These are phyloP conservation scores for Eristalinus sepulchralis DNA, from an alignment of 2,888 invertebrate genomes.

Conservation along the genomic window DNA sequence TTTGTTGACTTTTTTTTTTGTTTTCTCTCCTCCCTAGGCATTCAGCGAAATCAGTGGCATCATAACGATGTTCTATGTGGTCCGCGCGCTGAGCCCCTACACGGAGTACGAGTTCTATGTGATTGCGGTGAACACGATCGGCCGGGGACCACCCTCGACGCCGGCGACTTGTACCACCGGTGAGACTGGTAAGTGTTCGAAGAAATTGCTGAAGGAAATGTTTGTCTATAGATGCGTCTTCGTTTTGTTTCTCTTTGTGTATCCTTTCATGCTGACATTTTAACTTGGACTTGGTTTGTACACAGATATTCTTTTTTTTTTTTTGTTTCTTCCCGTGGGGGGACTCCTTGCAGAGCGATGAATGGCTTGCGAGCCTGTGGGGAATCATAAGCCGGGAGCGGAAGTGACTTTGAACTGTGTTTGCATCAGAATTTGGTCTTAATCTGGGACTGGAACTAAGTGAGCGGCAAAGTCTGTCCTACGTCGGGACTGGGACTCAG, in stretches of 20 bases:
- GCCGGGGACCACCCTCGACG: conserved; percentile 93
- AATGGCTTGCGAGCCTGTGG: not conserved
- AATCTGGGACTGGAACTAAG: too few relatives aligned
- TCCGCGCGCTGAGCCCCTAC: conserved; percentile 94
- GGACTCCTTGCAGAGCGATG: not conserved
- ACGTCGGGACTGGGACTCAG: too few relatives aligned
- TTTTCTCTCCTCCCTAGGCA: conserved; percentile 82
- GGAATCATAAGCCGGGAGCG: not conserved
- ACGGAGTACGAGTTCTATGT: conserved; percentile 98
- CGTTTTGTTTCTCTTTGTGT: conserved; percentile 78
- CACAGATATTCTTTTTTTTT: conserved; percentile 56
- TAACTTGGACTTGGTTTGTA: conserved; percentile 42
- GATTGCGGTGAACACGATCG: conserved; percentile 96
- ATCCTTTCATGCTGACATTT: conserved; percentile 75
- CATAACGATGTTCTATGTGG: conserved; percentile 95
- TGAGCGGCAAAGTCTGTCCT: too few relatives aligned
- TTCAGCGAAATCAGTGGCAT: conserved; percentile 96
- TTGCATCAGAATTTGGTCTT: too few relatives aligned
- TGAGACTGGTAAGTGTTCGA: conserved; percentile 91
- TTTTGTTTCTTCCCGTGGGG: not conserved
- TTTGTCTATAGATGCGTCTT: conserved; percentile 75
- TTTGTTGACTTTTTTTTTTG: conserved; percentile 12
- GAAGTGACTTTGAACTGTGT: too few relatives aligned
- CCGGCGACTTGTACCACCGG: conserved; percentile 96
- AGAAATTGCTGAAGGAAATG: not conserved